phyloP scores from a whole-genome alignment of 2,797 vertebrate genomes.

The Mareca strepera region DNA sequence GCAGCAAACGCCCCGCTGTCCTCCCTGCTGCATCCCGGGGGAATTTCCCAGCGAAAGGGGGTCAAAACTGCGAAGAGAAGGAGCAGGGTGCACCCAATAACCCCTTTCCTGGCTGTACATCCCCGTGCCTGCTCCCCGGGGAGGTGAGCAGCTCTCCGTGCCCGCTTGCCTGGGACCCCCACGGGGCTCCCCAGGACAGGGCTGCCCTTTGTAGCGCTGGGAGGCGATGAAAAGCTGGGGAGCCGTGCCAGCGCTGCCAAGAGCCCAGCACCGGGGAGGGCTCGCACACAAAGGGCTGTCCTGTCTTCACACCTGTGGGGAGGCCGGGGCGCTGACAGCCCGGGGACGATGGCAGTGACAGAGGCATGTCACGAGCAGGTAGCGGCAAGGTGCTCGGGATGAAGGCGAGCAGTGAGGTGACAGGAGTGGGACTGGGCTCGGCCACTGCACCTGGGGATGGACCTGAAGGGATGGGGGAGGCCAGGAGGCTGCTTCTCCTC shows the following conservation, averaged over 20 bases:
- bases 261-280: constrained; percentile 13
- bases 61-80: neutral
- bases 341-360: constrained; percentile 62
- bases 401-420: constrained; percentile 62
- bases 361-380: constrained; percentile 62
- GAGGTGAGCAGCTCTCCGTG: neutral
- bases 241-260: constrained; percentile 69
- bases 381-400: constrained; percentile 69
- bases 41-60: neutral
- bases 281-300: constrained; percentile 73
- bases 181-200: constrained; percentile 37
- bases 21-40: neutral
- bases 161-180: neutral
- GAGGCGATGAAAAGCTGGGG: neutral
- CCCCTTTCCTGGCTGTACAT: neutral
- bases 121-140: neutral
- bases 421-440: constrained; percentile 58
- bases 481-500: accelerated
- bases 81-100: neutral
- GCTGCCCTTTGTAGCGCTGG: constrained; percentile 75
- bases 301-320: constrained; percentile 81
- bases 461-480: neutral
- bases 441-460: too few species aligned
- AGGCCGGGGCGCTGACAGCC: neutral
- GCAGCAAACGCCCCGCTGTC: neutral